Conservation (phyloP, 2,888 invertebrate genomes). For the Zygogramma bicolorata region DNA sequence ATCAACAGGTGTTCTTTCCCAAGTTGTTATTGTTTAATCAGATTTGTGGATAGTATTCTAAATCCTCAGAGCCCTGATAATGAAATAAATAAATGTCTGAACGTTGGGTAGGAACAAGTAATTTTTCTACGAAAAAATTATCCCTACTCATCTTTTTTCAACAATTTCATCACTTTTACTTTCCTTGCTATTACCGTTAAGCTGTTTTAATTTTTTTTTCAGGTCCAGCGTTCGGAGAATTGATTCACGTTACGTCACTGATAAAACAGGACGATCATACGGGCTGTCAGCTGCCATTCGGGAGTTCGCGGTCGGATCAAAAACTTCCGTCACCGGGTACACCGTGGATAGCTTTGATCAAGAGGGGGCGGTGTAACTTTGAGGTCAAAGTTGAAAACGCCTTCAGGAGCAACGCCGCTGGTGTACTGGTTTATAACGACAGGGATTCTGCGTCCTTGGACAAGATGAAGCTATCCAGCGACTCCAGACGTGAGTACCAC, state of each 20-base stretch:
- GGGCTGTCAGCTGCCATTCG: slow-evolving; percentile 74
- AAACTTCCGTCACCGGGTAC: slow-evolving; percentile 68
- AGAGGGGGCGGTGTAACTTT: slow-evolving; percentile 84
- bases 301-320: slow-evolving; percentile 66
- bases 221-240: slow-evolving; percentile 74
- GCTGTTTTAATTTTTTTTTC: slow-evolving; percentile 14
- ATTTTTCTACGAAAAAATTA: too few relatives aligned
- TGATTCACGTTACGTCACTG: slow-evolving; percentile 77
- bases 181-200: neutral
- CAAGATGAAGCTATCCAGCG: slow-evolving; percentile 80
- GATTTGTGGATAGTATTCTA: too few relatives aligned
- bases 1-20: too few relatives aligned
- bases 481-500: slow-evolving; percentile 74
- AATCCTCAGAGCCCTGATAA: too few relatives aligned
- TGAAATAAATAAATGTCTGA: too few relatives aligned
- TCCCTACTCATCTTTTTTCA: too few relatives aligned
- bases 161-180: too few relatives aligned
- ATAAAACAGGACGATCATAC: slow-evolving; percentile 72
- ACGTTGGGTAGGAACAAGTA: too few relatives aligned
- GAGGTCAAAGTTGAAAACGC: slow-evolving; percentile 86
- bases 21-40: too few relatives aligned
- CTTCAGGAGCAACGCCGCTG: slow-evolving; percentile 79
- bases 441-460: slow-evolving; percentile 76
- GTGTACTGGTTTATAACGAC: slow-evolving; percentile 86
- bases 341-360: slow-evolving; percentile 86